Base-by-base conservation (phyloP, 2,888 invertebrate species). In the Linyphia triangularis region DNA sequence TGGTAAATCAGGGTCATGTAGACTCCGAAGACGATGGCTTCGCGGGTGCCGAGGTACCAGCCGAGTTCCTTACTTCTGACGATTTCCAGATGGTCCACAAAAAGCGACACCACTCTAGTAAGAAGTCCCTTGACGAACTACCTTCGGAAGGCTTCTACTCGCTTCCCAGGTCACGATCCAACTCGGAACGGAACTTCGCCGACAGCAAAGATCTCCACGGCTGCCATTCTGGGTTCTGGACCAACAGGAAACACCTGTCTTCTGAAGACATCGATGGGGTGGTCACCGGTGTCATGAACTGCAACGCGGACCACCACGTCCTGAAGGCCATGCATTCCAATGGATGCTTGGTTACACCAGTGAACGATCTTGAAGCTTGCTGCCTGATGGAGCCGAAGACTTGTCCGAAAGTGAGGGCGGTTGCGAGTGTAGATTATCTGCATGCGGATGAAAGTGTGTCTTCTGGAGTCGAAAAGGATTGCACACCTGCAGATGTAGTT, bases 21-120 rank as follows among this genome's bases (percentile, higher is more conserved):
- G 65, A 59, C n/a, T 69, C 65, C 7, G 59, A 67, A 22, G 33
- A 65, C 10, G 7, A 33, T 30, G 40, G 9, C 26, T 13, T 26
- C n/a, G 19, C 19, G 16, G 26, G 37, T 19, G 19, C 57, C 10
- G 19, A 57, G 5, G 69, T 22, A 16, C 69, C 69, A 16, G 16
- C n/a, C 10, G 81, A 82, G n/a, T 86, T 86, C 65, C 61, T 88
- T 13, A 81, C 81, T 24, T 82, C 86, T n/a, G 86, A 82, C 57
- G 61, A 88, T 24, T 88, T 88, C 28, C 63, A 79, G 24, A 22
- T 88, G 9, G 81, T 82, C 13, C 73, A 81, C 3, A 79, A 69
- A 5, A 70, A 37, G 43, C 28, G 43, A 7, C 77, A 59, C 22
- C 40, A 63, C 13, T 51, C 28, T 16, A 51, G 13, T n/a, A 51